A percentile compares a stretch with the other conserved stretches of the same genome.
Evolutionary conservation across 1,140 invertebrate genomes (phyloP).

Genomic region (Zaprionus kolodkinae): DNA sequence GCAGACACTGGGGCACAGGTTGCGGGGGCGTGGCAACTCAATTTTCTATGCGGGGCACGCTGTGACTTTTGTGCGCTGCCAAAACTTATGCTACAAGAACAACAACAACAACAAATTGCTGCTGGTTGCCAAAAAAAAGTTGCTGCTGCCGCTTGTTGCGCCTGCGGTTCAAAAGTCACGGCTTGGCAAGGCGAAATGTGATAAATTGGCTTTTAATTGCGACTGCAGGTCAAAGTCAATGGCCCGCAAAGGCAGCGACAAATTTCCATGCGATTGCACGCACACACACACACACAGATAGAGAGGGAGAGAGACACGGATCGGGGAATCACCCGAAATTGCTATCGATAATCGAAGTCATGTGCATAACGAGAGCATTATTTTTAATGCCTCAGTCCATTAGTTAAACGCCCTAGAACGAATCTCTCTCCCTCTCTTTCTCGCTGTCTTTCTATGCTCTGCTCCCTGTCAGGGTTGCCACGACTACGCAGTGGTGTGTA

Average conservation of each 20-base stretch:
- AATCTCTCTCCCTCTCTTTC: neutral
- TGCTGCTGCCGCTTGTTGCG: conserved; percentile 22
- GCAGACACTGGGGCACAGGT: too few relatives aligned
- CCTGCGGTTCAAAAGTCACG: conserved; percentile 14
- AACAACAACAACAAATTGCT: conserved; percentile 25
- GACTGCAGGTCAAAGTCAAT: conserved; percentile 35
- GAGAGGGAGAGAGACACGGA: neutral
- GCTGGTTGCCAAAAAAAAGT: conserved; percentile 50
- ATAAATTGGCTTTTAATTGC: conserved; percentile 71
- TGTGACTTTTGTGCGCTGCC: conserved; percentile 46
- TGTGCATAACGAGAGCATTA: conserved; percentile 69
- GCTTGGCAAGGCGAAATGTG: conserved; percentile 48
- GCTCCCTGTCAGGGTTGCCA: neutral
- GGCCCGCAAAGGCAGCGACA: conserved; percentile 21
- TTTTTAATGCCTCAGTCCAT: conserved; percentile 64
- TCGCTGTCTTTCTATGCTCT: neutral
- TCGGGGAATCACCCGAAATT: conserved; percentile 29
- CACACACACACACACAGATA: neutral
- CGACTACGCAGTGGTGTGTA: conserved; percentile 52
- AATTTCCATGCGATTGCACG: neutral
- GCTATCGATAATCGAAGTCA: conserved; percentile 63
- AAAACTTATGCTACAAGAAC: conserved; percentile 22
- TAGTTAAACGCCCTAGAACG: conserved; percentile 50
- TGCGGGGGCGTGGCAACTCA: conserved; percentile 48
- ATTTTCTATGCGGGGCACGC: conserved; percentile 70